These are phyloP conservation scores for Stichodactyla mertensii DNA, from an alignment of 64 coral and sea anemone species.

Conservation along the genomic window DNA sequence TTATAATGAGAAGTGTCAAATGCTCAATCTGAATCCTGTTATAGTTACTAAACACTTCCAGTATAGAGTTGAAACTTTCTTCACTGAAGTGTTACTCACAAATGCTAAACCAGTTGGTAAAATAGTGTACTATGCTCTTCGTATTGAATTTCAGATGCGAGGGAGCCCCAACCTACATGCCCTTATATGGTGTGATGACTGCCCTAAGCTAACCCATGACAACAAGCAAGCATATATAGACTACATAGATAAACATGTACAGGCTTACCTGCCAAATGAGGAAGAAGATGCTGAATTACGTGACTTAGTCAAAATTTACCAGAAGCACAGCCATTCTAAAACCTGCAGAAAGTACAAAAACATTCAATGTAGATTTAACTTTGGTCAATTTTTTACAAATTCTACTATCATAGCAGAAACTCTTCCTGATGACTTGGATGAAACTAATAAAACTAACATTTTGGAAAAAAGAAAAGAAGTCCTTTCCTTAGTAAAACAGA, in stretches of 20 bases:
- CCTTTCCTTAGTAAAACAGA: slow-evolving; percentile 8
- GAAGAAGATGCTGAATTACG: neutral
- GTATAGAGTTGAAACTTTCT: too few relatives aligned
- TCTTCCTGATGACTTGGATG: slow-evolving; percentile 9
- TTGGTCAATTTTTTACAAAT: slow-evolving; percentile 32
- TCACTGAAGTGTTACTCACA: neutral
- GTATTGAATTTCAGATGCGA: too few relatives aligned
- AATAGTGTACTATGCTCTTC: too few relatives aligned
- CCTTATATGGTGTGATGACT: slow-evolving; percentile 43
- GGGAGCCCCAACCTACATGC: slow-evolving; percentile 11
- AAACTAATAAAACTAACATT: slow-evolving; percentile 12
- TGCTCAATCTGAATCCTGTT: too few relatives aligned
- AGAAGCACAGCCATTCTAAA: too few relatives aligned
- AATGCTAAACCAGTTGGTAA: neutral
- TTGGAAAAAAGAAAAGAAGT: slow-evolving; percentile 35
- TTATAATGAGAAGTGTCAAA: slow-evolving; percentile 15
- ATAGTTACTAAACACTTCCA: slow-evolving; percentile 19
- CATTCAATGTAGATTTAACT: slow-evolving; percentile 14
- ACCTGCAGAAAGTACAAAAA: too few relatives aligned
- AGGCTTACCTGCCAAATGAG: neutral
- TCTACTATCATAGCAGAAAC: neutral
- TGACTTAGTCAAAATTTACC: too few relatives aligned
- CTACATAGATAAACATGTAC: slow-evolving; percentile 24
- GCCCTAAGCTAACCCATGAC: neutral
- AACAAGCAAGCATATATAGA: neutral